These are phyloP conservation scores for Eciton burchellii DNA, from an alignment of 1,140 invertebrate genomes.

Conservation along the genomic window DNA sequence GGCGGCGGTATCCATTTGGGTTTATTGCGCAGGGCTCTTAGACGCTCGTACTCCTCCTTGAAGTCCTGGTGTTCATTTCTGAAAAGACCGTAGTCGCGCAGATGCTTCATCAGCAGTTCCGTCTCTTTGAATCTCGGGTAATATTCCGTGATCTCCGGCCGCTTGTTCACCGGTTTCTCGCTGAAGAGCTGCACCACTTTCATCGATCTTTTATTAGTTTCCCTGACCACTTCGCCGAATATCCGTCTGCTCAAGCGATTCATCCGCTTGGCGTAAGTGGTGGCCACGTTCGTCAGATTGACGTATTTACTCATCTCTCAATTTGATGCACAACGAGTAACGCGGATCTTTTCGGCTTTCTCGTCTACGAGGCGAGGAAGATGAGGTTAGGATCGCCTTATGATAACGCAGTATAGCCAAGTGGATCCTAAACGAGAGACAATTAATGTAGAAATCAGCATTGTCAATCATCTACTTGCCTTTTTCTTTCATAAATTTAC, in stretches of 20 bases:
- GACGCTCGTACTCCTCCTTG: conserved; percentile 94
- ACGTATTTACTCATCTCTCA: conserved; percentile 88
- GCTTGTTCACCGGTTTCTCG: conserved; percentile 90
- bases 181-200: conserved; percentile 94
- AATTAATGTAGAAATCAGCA: background rate
- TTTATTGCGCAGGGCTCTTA: conserved; percentile 92
- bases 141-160: conserved; percentile 91
- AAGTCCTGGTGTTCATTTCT: conserved; percentile 97
- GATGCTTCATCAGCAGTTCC: conserved; percentile 88
- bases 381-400: background rate
- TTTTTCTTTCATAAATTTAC: background rate
- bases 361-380: background rate
- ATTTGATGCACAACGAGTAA: background rate
- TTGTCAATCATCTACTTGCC: background rate
- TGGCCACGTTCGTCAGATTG: conserved; percentile 89
- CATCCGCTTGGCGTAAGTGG: conserved; percentile 94
- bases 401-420: background rate
- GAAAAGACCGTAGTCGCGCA: conserved; percentile 92
- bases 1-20: conserved; percentile 51
- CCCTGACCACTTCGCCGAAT: conserved; percentile 94
- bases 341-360: background rate
- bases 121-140: conserved; percentile 95
- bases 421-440: background rate
- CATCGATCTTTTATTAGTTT: conserved; percentile 91
- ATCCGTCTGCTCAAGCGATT: conserved; percentile 94